Base-by-base conservation (phyloP, 2,888 invertebrate genomes). In the Volucella inanis region DNA sequence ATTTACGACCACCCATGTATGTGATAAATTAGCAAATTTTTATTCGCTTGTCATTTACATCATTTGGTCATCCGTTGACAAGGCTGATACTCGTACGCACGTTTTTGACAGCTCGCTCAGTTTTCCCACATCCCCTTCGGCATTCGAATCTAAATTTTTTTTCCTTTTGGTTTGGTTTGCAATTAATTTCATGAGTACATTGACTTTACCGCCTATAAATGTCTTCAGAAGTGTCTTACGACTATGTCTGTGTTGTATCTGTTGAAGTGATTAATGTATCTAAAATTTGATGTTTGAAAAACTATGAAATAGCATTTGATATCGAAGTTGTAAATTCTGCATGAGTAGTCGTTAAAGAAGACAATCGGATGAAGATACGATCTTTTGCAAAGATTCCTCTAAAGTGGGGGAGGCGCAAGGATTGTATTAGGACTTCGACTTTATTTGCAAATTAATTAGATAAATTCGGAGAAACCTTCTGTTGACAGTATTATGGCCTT, bases 221-320 rank as follows among this genome's bases (percentile, higher is more conserved):
- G 57, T 41, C 22, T 64, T 18, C 45, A 10, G 9, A 12, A 15
- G 57, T 43, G 76, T 47, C 59, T 64, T 31, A 70, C 31, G 31
- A 31, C 6, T 31, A 31, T 31, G 31, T 31, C 31, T 57, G 43
- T 54, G n/a, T 2, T 55, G 61, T 41, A 55, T 55, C 64, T 67
- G n/a, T 57, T 22, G 18, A 1, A 43, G 11, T 71, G 77, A 82
- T 82, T 82, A 72, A 82, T 82, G 77, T 61, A 18, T 61, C 43
- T 50, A 18, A 50, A 47, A 52, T 52, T 18, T 62, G 45, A 41
- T 52, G 14, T 14, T 77, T 71, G 78, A 70, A 57, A 64, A 64
- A 50, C 15, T 15, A 45, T 62, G 64, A 52, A 74, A 64, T 43
- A 55, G 1, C 31, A 31, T 31, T 31, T 31, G 31, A 31, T 31